Conservation (phyloP, 2,113 vertebrate species). For the Microcebus lehilahytsara region DNA sequence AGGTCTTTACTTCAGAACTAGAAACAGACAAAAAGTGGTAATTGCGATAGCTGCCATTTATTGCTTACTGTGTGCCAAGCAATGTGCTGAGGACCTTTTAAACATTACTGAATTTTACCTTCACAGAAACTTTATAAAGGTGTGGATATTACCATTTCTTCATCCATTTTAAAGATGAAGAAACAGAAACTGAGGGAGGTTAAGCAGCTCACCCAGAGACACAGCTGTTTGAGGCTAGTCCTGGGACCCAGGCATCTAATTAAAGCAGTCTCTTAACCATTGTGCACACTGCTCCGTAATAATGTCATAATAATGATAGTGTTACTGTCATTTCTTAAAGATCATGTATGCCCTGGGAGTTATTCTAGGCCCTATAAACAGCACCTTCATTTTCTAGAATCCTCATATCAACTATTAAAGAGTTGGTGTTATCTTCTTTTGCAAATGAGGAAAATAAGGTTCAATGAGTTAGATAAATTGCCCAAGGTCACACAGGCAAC, state of each 20-base stretch:
- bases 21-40: neutral
- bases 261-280: neutral
- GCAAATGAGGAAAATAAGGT: neutral
- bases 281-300: neutral
- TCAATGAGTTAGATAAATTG: slow-evolving; percentile 23
- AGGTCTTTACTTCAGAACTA: neutral
- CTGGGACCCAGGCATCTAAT: neutral
- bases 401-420: neutral
- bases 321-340: neutral
- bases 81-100: neutral
- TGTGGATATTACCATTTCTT: neutral
- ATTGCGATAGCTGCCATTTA: neutral
- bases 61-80: neutral
- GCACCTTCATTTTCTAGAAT: neutral
- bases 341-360: neutral
- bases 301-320: neutral
- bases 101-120: neutral
- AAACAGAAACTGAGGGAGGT: neutral
- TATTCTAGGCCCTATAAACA: neutral
- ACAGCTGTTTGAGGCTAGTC: neutral
- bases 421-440: neutral
- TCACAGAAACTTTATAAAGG: neutral
- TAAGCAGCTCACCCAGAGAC: neutral
- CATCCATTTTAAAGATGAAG: neutral
- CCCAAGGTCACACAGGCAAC: neutral